phyloP scores from a whole-genome alignment of 2,888 invertebrate genomes.

The Julus scanicus region DNA sequence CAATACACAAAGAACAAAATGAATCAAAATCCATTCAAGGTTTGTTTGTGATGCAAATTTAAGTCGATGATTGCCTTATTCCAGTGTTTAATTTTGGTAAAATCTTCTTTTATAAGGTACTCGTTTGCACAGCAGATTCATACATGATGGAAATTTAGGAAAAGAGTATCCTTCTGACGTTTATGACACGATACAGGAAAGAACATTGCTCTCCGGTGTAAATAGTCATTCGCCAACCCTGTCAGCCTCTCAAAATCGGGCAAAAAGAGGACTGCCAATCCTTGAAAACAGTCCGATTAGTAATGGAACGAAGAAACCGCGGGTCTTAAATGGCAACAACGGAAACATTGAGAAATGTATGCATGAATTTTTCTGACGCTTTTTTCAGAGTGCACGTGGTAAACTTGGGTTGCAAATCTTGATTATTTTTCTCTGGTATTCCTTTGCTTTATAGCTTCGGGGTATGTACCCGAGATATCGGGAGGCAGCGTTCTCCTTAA shows the following conservation, averaged over 20 bases:
- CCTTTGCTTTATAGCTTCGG: background rate
- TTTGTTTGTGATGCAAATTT: background rate
- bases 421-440: too few relatives aligned
- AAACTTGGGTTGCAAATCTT: too few relatives aligned
- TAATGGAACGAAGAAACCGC: background rate
- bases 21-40: conserved; percentile 25
- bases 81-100: background rate
- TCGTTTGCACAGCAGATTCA: background rate
- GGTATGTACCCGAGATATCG: background rate
- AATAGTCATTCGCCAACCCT: background rate
- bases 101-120: background rate
- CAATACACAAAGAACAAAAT: conserved; percentile 58
- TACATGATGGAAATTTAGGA: background rate
- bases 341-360: background rate
- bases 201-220: background rate
- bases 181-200: background rate
- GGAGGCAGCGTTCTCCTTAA: conserved; percentile 87
- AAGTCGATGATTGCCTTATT: background rate
- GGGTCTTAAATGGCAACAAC: background rate
- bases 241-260: background rate
- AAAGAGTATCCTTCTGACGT: background rate
- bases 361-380: background rate
- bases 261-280: background rate
- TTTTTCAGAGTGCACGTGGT: too few relatives aligned
- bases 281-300: background rate